Evolutionary conservation across 2,888 invertebrate species (phyloP).

Genomic region (Caenorhabditis drosophilae): DNA sequence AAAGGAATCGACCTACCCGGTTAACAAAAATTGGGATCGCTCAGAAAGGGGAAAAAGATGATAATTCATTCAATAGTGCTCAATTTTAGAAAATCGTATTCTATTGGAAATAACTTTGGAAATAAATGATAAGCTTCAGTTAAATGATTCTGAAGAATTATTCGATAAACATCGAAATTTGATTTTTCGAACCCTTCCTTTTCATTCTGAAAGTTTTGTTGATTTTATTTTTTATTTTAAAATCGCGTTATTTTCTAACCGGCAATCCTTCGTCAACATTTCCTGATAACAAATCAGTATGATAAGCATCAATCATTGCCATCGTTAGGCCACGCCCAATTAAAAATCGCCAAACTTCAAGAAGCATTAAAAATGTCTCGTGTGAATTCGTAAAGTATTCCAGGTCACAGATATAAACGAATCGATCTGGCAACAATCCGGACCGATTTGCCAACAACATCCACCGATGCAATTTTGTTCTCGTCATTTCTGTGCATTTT

Average conservation of each 20-base stretch:
- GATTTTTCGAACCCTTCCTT: slow-evolving; percentile 9
- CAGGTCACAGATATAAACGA: slow-evolving; percentile 19
- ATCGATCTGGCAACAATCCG: slow-evolving; percentile 6
- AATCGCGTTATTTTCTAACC: not conserved
- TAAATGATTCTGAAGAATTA: slow-evolving; percentile 26
- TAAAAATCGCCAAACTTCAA: slow-evolving; percentile 31
- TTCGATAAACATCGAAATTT: slow-evolving; percentile 9
- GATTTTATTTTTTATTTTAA: not conserved
- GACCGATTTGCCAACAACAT: slow-evolving; percentile 16
- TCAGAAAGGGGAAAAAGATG: too few species aligned
- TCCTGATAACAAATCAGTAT: slow-evolving; percentile 10
- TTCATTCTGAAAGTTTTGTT: slow-evolving; percentile 6
- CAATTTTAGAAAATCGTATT: slow-evolving; percentile 15
- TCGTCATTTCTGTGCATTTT: not conserved
- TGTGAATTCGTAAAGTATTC: slow-evolving; percentile 15
- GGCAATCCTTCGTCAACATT: slow-evolving; percentile 21
- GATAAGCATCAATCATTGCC: slow-evolving; percentile 15
- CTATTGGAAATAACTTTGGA: slow-evolving; percentile 25
- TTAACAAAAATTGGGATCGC: too few species aligned
- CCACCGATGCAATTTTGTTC: slow-evolving; percentile 16
- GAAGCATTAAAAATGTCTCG: slow-evolving; percentile 24
- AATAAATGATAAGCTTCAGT: slow-evolving; percentile 6
- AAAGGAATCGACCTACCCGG: too few species aligned
- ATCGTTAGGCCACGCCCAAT: slow-evolving; percentile 5
- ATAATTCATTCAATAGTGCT: too few species aligned